Percentiles rank a stretch among this genome's conserved stretches.
phyloP scores from a whole-genome alignment of 37 sponge, comb jelly and placozoan genomes.

The Aplysina aerophoba region DNA sequence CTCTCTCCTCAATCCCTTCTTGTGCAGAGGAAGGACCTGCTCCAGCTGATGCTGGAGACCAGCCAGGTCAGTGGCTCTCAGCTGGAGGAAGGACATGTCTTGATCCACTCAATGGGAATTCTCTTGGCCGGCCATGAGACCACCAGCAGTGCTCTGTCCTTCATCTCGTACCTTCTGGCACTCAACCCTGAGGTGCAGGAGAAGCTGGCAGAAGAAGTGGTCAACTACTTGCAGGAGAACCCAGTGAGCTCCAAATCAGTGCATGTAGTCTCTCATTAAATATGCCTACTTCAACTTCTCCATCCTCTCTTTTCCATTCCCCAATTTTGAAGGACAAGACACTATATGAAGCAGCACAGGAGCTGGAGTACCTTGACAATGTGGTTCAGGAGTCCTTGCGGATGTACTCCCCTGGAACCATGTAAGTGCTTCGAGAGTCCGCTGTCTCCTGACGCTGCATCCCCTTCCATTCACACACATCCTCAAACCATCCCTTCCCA shows the following conservation, averaged over 20 bases:
- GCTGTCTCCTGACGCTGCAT: too few relatives aligned
- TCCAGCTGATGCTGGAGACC: slow-evolving; percentile 11
- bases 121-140: slow-evolving; percentile 14
- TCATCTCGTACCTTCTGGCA: neutral
- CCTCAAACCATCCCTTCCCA: too few relatives aligned
- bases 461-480: too few relatives aligned
- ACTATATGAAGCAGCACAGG: slow-evolving; percentile 6
- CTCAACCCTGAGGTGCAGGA: neutral
- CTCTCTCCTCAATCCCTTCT: too few relatives aligned
- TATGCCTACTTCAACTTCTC: too few relatives aligned
- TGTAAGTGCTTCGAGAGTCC: neutral
- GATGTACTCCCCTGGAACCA: neutral
- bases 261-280: too few relatives aligned
- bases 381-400: neutral
- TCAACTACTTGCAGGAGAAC: neutral
- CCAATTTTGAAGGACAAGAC: slow-evolving; percentile 1
- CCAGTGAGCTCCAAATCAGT: neutral
- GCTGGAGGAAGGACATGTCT: neutral
- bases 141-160: neutral
- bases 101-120: neutral
- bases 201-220: neutral
- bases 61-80: neutral
- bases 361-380: slow-evolving; percentile 9
- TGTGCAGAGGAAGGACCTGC: neutral
- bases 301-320: too few relatives aligned